Conservation (phyloP, 2,797 vertebrate genomes). For the Intellagama lesueurii region DNA sequence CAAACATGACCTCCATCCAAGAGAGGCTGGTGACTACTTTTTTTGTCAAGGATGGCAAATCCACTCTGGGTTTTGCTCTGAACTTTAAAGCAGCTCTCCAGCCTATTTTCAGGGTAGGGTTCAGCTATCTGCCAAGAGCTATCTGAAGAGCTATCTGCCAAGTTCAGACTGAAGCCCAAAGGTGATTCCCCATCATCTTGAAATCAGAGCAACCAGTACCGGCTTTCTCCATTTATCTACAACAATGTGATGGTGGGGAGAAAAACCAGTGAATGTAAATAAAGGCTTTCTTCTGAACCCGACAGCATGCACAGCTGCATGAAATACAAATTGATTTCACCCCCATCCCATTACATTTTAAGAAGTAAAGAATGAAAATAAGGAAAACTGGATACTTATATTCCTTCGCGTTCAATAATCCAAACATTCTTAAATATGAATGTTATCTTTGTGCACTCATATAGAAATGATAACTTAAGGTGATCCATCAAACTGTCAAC, state of each 20-base stretch:
- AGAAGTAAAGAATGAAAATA: neutral
- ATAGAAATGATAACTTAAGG: neutral
- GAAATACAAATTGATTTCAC: neutral
- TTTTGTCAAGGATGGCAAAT: no score
- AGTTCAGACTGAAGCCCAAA: no score
- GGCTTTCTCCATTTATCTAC: neutral
- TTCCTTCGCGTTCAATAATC: neutral
- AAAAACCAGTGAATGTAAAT: neutral
- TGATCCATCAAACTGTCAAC: slow-evolving; percentile 25
- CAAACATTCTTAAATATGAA: neutral
- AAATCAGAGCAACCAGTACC: no score
- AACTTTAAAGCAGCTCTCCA: no score
- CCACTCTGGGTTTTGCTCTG: no score
- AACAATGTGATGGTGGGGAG: neutral
- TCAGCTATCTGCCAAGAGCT: no score
- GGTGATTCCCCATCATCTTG: no score
- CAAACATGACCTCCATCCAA: no score
- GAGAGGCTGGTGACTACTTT: no score
- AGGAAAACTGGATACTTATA: neutral
- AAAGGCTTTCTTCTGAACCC: neutral
- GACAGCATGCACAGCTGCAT: neutral
- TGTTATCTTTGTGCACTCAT: neutral
- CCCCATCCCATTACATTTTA: neutral
- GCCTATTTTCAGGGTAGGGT: no score
- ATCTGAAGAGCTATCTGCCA: no score